These are phyloP conservation scores for Dipodomys stephensi DNA, from an alignment of 2,113 vertebrate genomes.

Conservation along the genomic window DNA sequence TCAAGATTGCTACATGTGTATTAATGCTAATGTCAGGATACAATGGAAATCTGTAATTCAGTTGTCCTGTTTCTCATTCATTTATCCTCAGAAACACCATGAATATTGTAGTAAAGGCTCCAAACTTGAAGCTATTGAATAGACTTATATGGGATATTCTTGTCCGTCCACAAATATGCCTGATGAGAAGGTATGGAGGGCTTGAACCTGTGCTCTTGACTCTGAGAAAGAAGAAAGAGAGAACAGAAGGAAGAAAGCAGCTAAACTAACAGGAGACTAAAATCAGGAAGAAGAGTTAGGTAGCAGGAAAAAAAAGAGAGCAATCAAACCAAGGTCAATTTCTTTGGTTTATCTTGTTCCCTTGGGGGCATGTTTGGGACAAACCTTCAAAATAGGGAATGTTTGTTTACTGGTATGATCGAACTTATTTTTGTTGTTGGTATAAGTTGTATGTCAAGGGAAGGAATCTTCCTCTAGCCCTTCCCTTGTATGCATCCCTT, in stretches of 20 bases:
- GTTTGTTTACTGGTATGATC: neutral
- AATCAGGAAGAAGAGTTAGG: neutral
- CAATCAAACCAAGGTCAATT: neutral
- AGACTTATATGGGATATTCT: no score
- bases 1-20: conserved; percentile 45
- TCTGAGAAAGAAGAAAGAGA: neutral
- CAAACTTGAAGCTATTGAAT: neutral
- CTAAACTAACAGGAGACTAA: neutral
- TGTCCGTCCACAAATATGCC: neutral
- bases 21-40: conserved; percentile 51
- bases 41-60: conserved; percentile 53
- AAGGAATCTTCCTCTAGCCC: neutral
- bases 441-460: neutral
- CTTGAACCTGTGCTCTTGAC: neutral
- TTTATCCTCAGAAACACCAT: neutral
- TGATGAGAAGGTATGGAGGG: neutral
- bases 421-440: neutral
- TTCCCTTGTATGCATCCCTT: neutral
- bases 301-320: neutral
- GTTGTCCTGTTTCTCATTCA: conserved; percentile 43
- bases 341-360: neutral
- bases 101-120: neutral
- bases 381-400: neutral
- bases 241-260: neutral
- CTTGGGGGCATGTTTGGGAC: neutral